A percentile compares a stretch with the other conserved stretches of the same genome.
phyloP scores from a whole-genome alignment of 2,888 invertebrate genomes.

The Tyria jacobaeae region DNA sequence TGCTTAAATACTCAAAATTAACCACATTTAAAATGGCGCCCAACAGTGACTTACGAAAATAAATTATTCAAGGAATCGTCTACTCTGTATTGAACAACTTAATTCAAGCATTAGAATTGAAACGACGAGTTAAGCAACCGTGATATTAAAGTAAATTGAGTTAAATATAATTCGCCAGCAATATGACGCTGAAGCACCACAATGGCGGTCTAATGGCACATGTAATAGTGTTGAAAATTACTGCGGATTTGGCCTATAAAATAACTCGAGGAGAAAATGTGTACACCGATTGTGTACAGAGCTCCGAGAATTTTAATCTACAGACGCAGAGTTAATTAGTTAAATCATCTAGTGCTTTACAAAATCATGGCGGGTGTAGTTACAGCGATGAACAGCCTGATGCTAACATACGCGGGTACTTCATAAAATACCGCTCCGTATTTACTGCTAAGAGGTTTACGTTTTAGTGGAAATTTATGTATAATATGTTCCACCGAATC shows the following conservation, averaged over 20 bases:
- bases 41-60: constrained; percentile 50
- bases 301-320: constrained; percentile 30
- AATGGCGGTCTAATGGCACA: constrained; percentile 69
- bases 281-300: constrained; percentile 29
- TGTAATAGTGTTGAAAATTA: constrained; percentile 71
- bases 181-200: constrained; percentile 61
- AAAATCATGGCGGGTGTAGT: constrained; percentile 19
- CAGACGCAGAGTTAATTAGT: constrained; percentile 39
- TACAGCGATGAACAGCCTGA: constrained; percentile 7
- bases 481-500: constrained; percentile 8
- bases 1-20: constrained; percentile 19
- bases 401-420: constrained; percentile 16
- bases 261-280: constrained; percentile 36
- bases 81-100: constrained; percentile 48
- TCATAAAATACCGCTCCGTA: constrained; percentile 5
- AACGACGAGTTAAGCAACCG: constrained; percentile 58
- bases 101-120: constrained; percentile 56
- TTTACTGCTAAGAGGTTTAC: constrained; percentile 8
- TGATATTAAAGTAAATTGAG: constrained; percentile 69
- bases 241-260: constrained; percentile 45
- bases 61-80: constrained; percentile 28
- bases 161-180: constrained; percentile 67
- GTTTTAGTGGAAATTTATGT: constrained; percentile 8
- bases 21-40: constrained; percentile 44
- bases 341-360: constrained; percentile 38